These are phyloP conservation scores for Mesocricetus auratus DNA, from an alignment of 2,113 vertebrate species.

Conservation along the genomic window DNA sequence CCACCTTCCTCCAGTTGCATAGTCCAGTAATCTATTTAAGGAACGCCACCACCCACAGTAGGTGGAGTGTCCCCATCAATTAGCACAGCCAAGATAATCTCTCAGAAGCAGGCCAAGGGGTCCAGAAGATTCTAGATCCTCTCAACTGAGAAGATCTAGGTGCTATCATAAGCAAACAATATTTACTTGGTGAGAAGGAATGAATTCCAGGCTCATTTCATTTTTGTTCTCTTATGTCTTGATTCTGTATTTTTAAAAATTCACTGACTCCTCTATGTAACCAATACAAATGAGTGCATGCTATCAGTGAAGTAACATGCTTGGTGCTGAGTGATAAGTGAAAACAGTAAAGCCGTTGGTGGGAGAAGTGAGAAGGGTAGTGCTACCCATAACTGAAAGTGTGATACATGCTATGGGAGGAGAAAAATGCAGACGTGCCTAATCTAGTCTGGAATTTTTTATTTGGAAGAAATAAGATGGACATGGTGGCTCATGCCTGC, in stretches of 20 bases:
- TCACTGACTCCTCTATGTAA: not conserved
- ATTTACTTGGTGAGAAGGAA: not conserved
- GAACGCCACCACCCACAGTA: rapidly evolving
- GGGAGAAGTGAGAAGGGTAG: not conserved
- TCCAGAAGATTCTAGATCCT: not conserved
- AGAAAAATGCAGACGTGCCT: not conserved
- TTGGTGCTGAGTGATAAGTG: not conserved
- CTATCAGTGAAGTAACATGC: not conserved
- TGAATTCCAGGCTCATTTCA: not conserved
- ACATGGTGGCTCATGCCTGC: not conserved
- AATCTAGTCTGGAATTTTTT: no score
- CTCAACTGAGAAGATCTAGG: not conserved
- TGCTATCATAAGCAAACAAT: not conserved
- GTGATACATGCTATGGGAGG: not conserved
- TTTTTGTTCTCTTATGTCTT: not conserved
- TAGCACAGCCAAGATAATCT: not conserved
- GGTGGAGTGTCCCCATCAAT: not conserved
- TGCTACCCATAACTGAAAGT: not conserved
- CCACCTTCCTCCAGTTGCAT: not conserved
- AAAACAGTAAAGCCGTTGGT: not conserved
- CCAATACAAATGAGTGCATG: not conserved
- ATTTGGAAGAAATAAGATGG: not conserved
- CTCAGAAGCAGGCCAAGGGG: not conserved
- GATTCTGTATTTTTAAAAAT: not conserved
- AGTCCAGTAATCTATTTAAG: no score